These are phyloP conservation scores for Boloria selene DNA, from an alignment of 2,888 invertebrate species.

Conservation along the genomic window DNA sequence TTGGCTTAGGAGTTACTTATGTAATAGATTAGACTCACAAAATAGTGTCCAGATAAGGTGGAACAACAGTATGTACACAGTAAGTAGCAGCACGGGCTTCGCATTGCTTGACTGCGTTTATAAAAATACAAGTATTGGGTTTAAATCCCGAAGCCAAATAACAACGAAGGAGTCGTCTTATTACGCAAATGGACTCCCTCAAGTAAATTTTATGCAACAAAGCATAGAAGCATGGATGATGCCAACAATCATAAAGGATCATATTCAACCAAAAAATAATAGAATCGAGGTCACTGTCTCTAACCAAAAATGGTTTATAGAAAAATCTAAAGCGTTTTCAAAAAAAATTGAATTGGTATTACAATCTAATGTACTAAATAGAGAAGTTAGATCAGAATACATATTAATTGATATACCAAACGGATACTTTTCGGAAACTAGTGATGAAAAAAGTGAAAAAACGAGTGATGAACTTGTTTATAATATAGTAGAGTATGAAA, in stretches of 20 bases:
- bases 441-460: slow-evolving; percentile 48
- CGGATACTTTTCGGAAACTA: slow-evolving; percentile 59
- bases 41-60: slow-evolving; percentile 64
- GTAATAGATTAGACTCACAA: slow-evolving; percentile 53
- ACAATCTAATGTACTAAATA: slow-evolving; percentile 51
- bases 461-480: slow-evolving; percentile 68
- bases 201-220: slow-evolving; percentile 56
- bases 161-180: slow-evolving; percentile 50
- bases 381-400: slow-evolving; percentile 55
- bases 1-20: slow-evolving; percentile 61
- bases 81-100: slow-evolving; percentile 65
- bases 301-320: slow-evolving; percentile 60
- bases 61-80: slow-evolving; percentile 62
- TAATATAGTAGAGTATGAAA: slow-evolving; percentile 70
- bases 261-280: slow-evolving; percentile 39
- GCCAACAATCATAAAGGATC: slow-evolving; percentile 51
- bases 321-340: slow-evolving; percentile 61
- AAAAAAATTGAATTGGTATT: slow-evolving; percentile 61
- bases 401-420: slow-evolving; percentile 66
- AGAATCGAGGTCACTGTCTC: slow-evolving; percentile 53
- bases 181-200: slow-evolving; percentile 48
- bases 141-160: slow-evolving; percentile 60
- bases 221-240: slow-evolving; percentile 72
- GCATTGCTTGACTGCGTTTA: slow-evolving; percentile 62
- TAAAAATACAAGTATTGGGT: slow-evolving; percentile 53